A percentile compares a stretch with the other conserved stretches of the same genome.
Evolutionary conservation across 2,113 vertebrate species (phyloP).

Genomic region (Etia nguti): DNA sequence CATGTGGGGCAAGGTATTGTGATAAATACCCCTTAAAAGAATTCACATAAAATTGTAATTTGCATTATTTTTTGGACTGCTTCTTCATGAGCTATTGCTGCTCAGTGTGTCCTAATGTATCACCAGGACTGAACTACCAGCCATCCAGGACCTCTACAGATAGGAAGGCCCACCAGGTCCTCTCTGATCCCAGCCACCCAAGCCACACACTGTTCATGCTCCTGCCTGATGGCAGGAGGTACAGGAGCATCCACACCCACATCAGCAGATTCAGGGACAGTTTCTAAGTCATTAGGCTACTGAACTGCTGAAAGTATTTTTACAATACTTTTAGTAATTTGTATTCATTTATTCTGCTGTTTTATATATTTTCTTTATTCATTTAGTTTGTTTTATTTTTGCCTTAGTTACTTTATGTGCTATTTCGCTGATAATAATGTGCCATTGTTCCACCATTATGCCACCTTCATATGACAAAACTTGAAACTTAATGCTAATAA

Average conservation of each 20-base stretch:
- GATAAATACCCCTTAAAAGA: neutral
- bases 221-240: neutral
- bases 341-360: neutral
- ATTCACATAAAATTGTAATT: neutral
- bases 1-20: neutral
- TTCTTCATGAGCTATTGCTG: neutral
- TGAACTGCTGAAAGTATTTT: neutral
- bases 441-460: neutral
- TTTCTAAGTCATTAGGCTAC: neutral
- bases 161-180: neutral
- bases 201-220: neutral
- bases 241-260: neutral
- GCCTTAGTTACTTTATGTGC: neutral
- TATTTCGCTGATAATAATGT: neutral
- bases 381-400: rapidly evolving
- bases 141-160: neutral
- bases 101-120: neutral
- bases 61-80: neutral
- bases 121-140: neutral
- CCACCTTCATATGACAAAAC: neutral
- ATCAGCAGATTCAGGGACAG: neutral
- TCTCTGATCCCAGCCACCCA: neutral
- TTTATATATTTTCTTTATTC: neutral
- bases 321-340: neutral
- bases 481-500: neutral